Percentiles rank a stretch among this genome's conserved stretches.
phyloP scores from a whole-genome alignment of 1,140 invertebrate genomes.

The Bathynomus jamesi region DNA sequence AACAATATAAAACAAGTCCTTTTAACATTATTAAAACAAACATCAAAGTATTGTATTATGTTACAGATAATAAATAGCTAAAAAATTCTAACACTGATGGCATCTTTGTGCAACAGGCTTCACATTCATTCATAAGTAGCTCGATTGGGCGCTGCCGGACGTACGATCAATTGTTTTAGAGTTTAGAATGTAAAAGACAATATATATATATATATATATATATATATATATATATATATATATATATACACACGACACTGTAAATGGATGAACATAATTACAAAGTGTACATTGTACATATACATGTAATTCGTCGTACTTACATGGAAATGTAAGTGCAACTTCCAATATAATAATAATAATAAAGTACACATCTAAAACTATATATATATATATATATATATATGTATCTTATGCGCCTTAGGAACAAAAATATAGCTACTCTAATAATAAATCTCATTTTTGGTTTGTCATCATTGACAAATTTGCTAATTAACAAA shows the following conservation, averaged over 20 bases:
- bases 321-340: too few species aligned
- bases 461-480: too few species aligned
- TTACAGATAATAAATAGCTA: too few species aligned
- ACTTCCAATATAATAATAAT: background rate
- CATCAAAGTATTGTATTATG: too few species aligned
- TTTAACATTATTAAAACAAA: too few species aligned
- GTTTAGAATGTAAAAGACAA: too few species aligned
- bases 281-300: too few species aligned
- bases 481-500: too few species aligned
- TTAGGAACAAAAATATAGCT: too few species aligned
- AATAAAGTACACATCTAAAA: background rate
- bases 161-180: background rate
- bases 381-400: background rate
- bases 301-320: background rate
- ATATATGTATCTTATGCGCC: background rate
- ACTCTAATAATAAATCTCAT: too few species aligned
- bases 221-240: slow-evolving; percentile 3
- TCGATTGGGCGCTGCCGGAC: background rate
- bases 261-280: background rate
- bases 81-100: too few species aligned
- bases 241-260: background rate
- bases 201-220: slow-evolving; percentile 3
- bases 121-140: background rate
- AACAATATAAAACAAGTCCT: too few species aligned
- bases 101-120: background rate